Evolutionary conservation across 2,888 invertebrate species (phyloP).

Genomic region (Homarus gammarus): DNA sequence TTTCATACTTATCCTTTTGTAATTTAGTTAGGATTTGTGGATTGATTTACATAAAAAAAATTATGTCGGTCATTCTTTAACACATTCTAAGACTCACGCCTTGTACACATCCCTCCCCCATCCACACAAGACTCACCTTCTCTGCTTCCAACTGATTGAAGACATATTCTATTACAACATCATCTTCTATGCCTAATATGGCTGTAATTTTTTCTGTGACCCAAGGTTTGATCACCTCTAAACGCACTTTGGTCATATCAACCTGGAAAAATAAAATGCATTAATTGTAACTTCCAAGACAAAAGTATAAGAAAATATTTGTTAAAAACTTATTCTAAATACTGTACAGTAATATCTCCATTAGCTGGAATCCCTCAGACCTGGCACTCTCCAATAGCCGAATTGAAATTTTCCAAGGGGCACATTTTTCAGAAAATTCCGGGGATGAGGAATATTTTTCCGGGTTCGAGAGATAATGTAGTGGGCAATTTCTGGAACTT

Average conservation of each 20-base stretch:
- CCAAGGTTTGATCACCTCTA: slow-evolving; percentile 99
- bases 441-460: no score
- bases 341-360: no score
- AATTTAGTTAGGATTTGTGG: slow-evolving; percentile 33
- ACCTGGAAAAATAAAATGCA: slow-evolving; percentile 83
- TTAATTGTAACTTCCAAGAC: no score
- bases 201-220: slow-evolving; percentile 98
- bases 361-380: no score
- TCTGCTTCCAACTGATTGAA: slow-evolving; percentile 96
- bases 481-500: no score
- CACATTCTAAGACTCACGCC: slow-evolving; percentile 20
- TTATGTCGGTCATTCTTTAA: slow-evolving; percentile 6
- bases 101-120: slow-evolving; percentile 1
- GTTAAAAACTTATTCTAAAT: no score
- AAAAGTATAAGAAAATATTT: no score
- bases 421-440: no score
- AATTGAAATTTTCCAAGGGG: no score
- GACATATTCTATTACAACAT: slow-evolving; percentile 98
- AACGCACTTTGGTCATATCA: slow-evolving; percentile 98
- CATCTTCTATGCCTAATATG: slow-evolving; percentile 97
- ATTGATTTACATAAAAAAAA: slow-evolving; percentile 31
- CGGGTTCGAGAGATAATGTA: no score
- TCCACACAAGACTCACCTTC: slow-evolving; percentile 84
- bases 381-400: no score
- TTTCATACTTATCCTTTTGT: slow-evolving; percentile 56